Evolutionary conservation across 2,888 invertebrate species (phyloP).

Genomic region (Drosophila differens): DNA sequence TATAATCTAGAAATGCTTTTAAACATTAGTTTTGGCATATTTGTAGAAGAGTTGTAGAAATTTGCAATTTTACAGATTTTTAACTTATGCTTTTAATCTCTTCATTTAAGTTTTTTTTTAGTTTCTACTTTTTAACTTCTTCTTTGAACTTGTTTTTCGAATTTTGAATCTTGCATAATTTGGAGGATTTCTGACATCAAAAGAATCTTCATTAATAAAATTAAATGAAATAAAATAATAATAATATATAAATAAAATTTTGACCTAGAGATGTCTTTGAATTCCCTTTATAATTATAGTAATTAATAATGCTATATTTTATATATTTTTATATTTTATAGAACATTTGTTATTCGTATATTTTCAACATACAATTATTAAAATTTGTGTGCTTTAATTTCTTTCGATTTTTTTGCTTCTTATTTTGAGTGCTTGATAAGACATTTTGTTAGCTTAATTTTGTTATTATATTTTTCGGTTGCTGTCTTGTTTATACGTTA

Average conservation of each 20-base stretch:
- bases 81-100: neutral
- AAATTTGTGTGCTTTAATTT: conserved; percentile 1
- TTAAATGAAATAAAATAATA: too few species aligned
- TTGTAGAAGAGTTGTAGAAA: neutral
- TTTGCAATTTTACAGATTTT: neutral
- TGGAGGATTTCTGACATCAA: neutral
- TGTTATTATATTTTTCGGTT: conserved; percentile 15
- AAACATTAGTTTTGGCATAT: neutral
- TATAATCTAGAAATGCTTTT: neutral
- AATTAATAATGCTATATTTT: neutral
- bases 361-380: too few species aligned
- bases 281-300: neutral
- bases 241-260: too few species aligned
- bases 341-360: conserved; percentile 7
- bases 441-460: conserved; percentile 17
- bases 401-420: neutral
- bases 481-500: conserved; percentile 2
- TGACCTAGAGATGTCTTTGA: neutral
- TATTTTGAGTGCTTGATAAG: conserved; percentile 22
- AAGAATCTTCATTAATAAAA: neutral
- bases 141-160: too few species aligned
- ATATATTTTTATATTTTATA: too few species aligned
- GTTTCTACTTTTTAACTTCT: neutral
- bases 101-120: neutral
- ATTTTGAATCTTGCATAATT: fast-evolving